phyloP scores from a whole-genome alignment of 2,888 invertebrate species.

The Stegana nigrithorax region DNA sequence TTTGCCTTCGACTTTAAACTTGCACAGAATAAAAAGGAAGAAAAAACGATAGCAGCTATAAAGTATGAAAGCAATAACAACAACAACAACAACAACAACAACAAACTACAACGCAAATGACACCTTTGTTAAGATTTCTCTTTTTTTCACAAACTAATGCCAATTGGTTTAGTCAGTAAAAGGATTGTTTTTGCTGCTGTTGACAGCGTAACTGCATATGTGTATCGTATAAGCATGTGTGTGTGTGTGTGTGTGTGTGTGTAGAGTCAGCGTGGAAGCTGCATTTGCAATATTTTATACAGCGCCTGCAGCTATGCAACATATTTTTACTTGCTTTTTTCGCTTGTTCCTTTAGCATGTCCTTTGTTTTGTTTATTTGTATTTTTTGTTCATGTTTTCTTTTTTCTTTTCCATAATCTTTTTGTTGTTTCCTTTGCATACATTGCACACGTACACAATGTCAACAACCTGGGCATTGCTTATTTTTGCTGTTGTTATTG shows the following conservation, averaged over 20 bases:
- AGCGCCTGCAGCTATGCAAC: constrained; percentile 30
- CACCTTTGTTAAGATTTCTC: not conserved
- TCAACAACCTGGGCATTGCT: constrained; percentile 52
- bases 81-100: not conserved
- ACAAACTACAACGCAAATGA: too few species aligned
- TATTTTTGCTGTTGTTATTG: constrained; percentile 22
- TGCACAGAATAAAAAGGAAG: too few species aligned
- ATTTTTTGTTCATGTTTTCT: constrained; percentile 30
- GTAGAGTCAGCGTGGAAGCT: too few species aligned
- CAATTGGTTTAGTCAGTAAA: constrained; percentile 15
- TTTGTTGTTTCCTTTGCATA: constrained; percentile 37
- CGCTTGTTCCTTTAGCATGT: not conserved
- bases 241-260: constrained; percentile 8
- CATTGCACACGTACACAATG: constrained; percentile 38
- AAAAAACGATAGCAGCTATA: constrained; percentile 12
- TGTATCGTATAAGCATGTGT: constrained; percentile 24
- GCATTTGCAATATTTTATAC: constrained; percentile 7
- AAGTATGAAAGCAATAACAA: constrained; percentile 19
- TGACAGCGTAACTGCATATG: too few species aligned
- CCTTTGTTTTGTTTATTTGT: not conserved
- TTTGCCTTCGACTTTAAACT: constrained; percentile 29
- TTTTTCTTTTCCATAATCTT: constrained; percentile 34
- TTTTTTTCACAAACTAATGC: constrained; percentile 3
- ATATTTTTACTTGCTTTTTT: constrained; percentile 1
- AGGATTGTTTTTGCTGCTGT: not conserved